Conservation (phyloP, 2,797 vertebrate genomes). For the Crenichthys baileyi region DNA sequence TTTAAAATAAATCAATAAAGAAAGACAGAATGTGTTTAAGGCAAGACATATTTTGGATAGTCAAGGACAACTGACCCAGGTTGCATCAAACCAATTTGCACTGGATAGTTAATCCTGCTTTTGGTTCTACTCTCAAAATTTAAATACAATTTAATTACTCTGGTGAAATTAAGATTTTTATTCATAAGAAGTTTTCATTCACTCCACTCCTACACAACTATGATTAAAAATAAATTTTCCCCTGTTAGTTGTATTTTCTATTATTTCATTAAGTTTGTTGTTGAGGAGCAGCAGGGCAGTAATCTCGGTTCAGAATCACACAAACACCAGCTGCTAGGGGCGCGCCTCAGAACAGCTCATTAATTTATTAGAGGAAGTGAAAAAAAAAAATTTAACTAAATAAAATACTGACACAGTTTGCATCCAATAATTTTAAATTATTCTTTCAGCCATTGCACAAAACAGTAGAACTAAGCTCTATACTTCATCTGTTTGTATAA, state of each 20-base stretch:
- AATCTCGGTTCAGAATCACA: conserved; percentile 39
- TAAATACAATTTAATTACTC: background rate
- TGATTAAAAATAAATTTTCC: conserved; percentile 24
- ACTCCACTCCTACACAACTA: background rate
- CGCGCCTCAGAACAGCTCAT: conserved; percentile 18
- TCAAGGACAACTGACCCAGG: too few relatives aligned
- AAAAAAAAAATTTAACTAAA: conserved; percentile 20
- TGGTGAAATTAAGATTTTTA: background rate
- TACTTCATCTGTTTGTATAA: conserved; percentile 13
- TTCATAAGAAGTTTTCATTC: background rate
- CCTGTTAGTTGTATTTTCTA: conserved; percentile 16
- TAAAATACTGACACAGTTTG: conserved; percentile 10
- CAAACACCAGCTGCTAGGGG: conserved; percentile 44
- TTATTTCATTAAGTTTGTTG: conserved; percentile 44
- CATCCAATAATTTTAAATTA: conserved; percentile 15
- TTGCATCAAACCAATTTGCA: too few relatives aligned
- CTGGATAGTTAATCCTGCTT: background rate
- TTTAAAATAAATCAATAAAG: too few relatives aligned
- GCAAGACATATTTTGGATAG: too few relatives aligned
- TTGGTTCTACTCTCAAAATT: background rate
- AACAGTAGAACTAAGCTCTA: background rate
- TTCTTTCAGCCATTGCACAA: conserved; percentile 10
- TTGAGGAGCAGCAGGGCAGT: conserved; percentile 45
- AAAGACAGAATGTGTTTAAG: too few relatives aligned
- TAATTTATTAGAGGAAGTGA: conserved; percentile 10